Evolutionary conservation across 2,888 invertebrate species (phyloP).

Genomic region (Leptopterna dolabrata): DNA sequence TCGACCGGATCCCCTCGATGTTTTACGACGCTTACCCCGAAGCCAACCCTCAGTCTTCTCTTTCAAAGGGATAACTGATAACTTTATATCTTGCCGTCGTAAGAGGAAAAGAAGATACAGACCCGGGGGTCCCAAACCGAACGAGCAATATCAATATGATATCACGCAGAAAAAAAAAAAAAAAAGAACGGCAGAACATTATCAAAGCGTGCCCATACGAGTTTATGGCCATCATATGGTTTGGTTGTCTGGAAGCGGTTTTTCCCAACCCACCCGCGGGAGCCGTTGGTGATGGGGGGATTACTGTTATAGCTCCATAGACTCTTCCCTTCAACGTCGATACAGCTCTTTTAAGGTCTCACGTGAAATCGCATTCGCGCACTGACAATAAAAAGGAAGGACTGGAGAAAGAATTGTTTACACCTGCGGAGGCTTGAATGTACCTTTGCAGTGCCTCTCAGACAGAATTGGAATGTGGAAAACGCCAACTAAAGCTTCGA

Average conservation of each 20-base stretch:
- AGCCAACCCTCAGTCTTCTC: background rate
- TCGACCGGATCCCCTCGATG: background rate
- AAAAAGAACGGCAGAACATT: slow-evolving; percentile 28
- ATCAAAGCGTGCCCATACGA: slow-evolving; percentile 38
- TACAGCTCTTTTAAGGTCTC: background rate
- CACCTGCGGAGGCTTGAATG: no score
- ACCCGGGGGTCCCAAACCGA: background rate
- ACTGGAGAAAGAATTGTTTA: no score
- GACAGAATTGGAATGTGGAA: no score
- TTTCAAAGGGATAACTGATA: slow-evolving; percentile 15
- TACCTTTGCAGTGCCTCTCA: no score
- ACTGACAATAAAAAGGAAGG: no score
- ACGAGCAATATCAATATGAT: slow-evolving; percentile 4
- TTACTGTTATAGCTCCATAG: slow-evolving; percentile 42
- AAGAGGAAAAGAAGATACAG: slow-evolving; percentile 19
- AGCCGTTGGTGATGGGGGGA: background rate
- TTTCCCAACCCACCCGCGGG: background rate
- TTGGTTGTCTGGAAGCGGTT: background rate
- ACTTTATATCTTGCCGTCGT: slow-evolving; percentile 42
- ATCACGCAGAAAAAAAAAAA: background rate
- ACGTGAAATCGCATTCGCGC: background rate
- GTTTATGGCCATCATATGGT: slow-evolving; percentile 34
- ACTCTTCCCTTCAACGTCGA: background rate
- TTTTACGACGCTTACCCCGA: background rate
- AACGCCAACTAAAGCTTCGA: no score